phyloP scores from a whole-genome alignment of 23 tunicate species.

The Halocynthia roretzi region DNA sequence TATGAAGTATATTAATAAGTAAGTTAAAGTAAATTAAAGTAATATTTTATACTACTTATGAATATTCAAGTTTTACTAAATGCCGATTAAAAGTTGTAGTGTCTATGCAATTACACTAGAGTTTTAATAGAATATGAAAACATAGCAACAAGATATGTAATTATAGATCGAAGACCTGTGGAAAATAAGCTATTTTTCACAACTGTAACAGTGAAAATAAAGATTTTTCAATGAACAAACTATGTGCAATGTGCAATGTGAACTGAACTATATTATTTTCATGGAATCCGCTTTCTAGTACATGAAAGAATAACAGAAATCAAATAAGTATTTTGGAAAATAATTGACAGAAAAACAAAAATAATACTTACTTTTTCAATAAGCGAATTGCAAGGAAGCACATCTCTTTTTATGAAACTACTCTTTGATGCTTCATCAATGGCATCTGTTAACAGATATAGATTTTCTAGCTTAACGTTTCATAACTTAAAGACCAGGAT shows the following conservation, averaged over 20 bases:
- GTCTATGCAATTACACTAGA: no score
- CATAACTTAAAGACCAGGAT: no score
- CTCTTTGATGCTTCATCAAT: slow-evolving; percentile 51
- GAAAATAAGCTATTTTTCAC: no score
- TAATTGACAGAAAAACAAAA: background rate
- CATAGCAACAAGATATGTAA: no score
- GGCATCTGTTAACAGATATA: slow-evolving; percentile 26
- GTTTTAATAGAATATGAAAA: no score
- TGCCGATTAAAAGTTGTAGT: no score
- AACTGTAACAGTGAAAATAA: background rate
- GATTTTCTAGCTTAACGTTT: background rate
- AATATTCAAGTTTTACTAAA: no score
- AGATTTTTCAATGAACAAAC: background rate
- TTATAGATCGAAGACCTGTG: no score
- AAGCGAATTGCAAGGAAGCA: slow-evolving; percentile 13
- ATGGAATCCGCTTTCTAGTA: background rate
- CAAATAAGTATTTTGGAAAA: background rate
- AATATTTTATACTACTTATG: no score
- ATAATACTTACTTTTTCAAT: slow-evolving; percentile 31
- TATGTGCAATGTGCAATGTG: background rate
- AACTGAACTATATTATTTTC: background rate
- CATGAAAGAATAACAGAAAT: background rate
- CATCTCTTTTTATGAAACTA: slow-evolving; percentile 56
- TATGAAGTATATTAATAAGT: no score
- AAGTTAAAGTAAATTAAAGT: no score